These are phyloP conservation scores for Syrrhaptes paradoxus DNA, from an alignment of 2,113 vertebrate genomes.

Conservation along the genomic window DNA sequence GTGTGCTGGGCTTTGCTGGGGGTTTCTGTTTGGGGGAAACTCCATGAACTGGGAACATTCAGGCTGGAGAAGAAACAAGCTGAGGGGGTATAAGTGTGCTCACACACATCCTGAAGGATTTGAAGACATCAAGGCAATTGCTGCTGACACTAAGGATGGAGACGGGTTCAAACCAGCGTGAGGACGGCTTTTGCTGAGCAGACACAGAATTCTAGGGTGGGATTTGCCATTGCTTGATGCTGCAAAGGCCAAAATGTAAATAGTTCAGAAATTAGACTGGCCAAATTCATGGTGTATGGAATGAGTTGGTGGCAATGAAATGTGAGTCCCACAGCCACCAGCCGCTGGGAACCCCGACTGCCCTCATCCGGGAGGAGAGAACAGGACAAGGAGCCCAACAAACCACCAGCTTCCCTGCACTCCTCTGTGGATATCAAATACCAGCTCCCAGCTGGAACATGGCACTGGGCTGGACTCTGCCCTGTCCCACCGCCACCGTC, in stretches of 20 bases:
- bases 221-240: not conserved
- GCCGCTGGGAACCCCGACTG: rapidly evolving
- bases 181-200: not conserved
- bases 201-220: rapidly evolving
- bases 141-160: not conserved
- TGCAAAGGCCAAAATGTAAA: not conserved
- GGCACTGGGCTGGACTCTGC: not conserved
- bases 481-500: too few relatives aligned
- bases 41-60: not conserved
- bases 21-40: not conserved
- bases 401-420: not conserved
- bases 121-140: not conserved
- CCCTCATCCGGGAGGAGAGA: not conserved
- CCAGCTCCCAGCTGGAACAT: not conserved
- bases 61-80: not conserved
- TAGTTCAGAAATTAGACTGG: not conserved
- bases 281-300: not conserved
- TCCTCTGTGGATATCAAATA: not conserved
- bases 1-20: not conserved
- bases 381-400: not conserved
- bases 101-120: rapidly evolving
- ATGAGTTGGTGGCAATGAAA: not conserved
- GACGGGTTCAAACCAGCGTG: not conserved
- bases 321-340: not conserved
- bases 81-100: not conserved